Evolutionary conservation across 1,140 invertebrate genomes (phyloP).

Genomic region (Pomacea maculata): DNA sequence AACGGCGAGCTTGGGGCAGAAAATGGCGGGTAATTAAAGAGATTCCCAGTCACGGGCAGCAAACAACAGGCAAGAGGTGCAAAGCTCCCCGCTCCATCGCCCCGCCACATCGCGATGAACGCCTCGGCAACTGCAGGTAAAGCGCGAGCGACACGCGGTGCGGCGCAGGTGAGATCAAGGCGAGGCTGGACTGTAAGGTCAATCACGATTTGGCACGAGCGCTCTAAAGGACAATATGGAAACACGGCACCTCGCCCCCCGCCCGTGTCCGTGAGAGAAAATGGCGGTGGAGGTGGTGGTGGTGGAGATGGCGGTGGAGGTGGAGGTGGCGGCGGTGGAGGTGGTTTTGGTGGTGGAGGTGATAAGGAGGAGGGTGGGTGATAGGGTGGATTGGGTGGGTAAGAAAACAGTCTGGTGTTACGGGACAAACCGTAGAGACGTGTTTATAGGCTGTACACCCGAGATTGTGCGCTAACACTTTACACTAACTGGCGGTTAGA

Average conservation of each 20-base stretch:
- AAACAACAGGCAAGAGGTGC: neutral
- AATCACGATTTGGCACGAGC: neutral
- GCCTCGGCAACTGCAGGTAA: no score
- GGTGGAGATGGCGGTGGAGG: no score
- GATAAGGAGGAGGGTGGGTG: neutral
- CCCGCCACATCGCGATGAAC: neutral
- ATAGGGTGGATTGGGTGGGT: neutral
- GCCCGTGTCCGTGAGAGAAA: no score
- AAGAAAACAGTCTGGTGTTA: no score
- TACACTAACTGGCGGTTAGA: no score
- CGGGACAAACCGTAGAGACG: no score
- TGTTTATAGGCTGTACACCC: no score
- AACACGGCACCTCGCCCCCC: neutral
- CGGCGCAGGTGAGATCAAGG: neutral
- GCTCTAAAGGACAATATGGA: neutral
- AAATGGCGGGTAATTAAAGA: slow-evolving; percentile 9
- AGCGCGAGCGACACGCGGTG: neutral
- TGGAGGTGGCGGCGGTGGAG: no score
- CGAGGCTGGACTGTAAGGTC: neutral
- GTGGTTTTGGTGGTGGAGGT: no score
- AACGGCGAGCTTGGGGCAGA: neutral
- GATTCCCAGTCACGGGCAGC: slow-evolving; percentile 15
- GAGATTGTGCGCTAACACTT: no score
- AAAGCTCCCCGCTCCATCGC: neutral
- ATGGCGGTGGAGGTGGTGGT: no score